These are phyloP conservation scores for Polyploca ridens DNA, from an alignment of 2,888 invertebrate species.

Conservation along the genomic window DNA sequence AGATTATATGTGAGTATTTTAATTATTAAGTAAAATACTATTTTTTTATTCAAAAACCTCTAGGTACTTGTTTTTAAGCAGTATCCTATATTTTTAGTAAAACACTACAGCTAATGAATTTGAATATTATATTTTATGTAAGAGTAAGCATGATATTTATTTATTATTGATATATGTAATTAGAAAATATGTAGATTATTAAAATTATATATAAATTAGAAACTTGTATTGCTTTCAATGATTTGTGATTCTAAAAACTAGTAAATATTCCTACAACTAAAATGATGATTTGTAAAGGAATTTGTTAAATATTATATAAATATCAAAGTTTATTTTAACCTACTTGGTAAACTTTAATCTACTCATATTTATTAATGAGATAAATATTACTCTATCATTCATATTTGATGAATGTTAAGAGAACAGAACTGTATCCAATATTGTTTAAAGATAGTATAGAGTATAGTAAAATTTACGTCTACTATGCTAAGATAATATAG, in stretches of 20 bases:
- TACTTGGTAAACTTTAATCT: background rate
- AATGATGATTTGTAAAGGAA: too few species aligned
- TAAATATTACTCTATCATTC: background rate
- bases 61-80: background rate
- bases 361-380: background rate
- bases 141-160: background rate
- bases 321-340: background rate
- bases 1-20: too few species aligned
- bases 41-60: background rate
- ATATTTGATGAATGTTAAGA: constrained; percentile 1
- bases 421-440: background rate
- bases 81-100: background rate
- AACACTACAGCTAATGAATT: background rate
- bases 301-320: background rate
- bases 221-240: too few species aligned
- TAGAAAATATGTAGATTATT: too few species aligned
- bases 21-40: too few species aligned
- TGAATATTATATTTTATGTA: background rate
- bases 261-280: too few species aligned
- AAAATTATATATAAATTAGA: too few species aligned
- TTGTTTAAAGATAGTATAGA: background rate
- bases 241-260: too few species aligned
- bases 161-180: background rate
- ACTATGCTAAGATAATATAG: background rate
- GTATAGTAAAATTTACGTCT: background rate